Evolutionary conservation across 92 coral and sea anemone species (phyloP), one percentile per base, ranked within the genome.

Genomic region (Palythoa heliodiscus): DNA sequence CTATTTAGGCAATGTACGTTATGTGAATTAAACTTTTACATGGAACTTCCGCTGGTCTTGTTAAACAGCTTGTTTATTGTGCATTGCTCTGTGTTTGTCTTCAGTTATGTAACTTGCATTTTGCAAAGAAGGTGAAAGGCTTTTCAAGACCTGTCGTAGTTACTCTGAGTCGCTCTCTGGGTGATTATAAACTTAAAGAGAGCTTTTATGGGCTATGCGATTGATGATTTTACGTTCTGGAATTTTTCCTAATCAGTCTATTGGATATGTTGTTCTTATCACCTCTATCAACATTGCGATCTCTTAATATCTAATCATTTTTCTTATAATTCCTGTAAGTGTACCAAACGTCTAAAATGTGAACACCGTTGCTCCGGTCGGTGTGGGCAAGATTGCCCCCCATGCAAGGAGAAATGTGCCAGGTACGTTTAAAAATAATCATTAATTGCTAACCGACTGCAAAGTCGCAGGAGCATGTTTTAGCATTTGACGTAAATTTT

Each of bases 351-450:
- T 48, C 54, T 73, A 17, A 7, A 48, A 0, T 73, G 77, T 73
- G 58, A 53, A 20, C 77, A 73, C 54, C 58, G 17, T 73, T 73
- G 77, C 37, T 73, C 77, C 24, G 77, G 77, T 73, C 20, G 47
- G 60, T 73, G 77, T 15, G 52, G 60, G 2, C 57, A 73, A 73
- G 77, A 47, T 22, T 73, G 77, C 17, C 55, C 57, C 16, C 53
- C 57, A 47, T 73, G 77, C 58, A 73, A 73, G 25, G 58, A 43
- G 37, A 73, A 48, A 20, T 73, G 77, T 25, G 17, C 40, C 25
- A 73, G 77, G 77, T 73, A 47, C 8, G 64, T 43, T 72, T 72
- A 14, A 70, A n/a, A n/a, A n/a, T n/a, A n/a, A n/a, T n/a, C n/a
- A 70, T 39, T 11, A 17, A 39, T 25, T 3, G 19, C 5, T 70